Evolutionary conservation across 2,888 invertebrate species (phyloP).

Genomic region (Pachydiplax longipennis): DNA sequence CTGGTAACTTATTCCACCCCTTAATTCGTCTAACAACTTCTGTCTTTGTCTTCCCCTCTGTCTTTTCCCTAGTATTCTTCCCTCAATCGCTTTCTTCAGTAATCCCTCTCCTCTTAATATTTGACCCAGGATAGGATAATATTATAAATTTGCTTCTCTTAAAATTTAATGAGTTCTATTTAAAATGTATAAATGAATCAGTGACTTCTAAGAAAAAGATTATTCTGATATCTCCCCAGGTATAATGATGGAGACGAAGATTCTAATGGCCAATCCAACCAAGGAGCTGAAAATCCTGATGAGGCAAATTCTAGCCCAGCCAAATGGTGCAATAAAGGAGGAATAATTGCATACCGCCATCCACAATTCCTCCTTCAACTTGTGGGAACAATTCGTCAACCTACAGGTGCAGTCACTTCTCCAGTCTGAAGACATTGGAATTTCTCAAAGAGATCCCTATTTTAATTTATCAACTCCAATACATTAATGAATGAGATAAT

Average conservation of each 20-base stretch:
- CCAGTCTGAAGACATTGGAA: background rate
- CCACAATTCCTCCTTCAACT: constrained; percentile 10
- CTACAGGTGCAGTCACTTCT: constrained; percentile 3
- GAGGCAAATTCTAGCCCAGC: constrained; percentile 49
- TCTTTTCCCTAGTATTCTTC: too few species aligned
- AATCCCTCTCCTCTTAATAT: too few species aligned
- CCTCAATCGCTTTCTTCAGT: too few species aligned
- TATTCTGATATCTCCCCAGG: constrained; percentile 45
- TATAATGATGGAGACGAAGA: constrained; percentile 55
- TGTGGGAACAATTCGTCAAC: constrained; percentile 8
- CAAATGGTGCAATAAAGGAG: constrained; percentile 62
- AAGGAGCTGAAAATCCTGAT: background rate
- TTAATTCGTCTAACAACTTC: too few species aligned
- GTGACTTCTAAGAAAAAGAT: too few species aligned
- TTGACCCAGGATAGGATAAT: too few species aligned
- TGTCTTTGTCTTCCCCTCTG: too few species aligned
- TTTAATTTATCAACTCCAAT: background rate
- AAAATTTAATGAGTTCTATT: too few species aligned
- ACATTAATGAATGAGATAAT: background rate
- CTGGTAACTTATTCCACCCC: too few species aligned
- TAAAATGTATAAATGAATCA: too few species aligned
- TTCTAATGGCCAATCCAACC: constrained; percentile 48
- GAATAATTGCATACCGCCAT: constrained; percentile 64
- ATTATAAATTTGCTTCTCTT: too few species aligned
- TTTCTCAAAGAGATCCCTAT: too few species aligned